phyloP scores from a whole-genome alignment of 1,140 invertebrate genomes.

The Campodea augens region DNA sequence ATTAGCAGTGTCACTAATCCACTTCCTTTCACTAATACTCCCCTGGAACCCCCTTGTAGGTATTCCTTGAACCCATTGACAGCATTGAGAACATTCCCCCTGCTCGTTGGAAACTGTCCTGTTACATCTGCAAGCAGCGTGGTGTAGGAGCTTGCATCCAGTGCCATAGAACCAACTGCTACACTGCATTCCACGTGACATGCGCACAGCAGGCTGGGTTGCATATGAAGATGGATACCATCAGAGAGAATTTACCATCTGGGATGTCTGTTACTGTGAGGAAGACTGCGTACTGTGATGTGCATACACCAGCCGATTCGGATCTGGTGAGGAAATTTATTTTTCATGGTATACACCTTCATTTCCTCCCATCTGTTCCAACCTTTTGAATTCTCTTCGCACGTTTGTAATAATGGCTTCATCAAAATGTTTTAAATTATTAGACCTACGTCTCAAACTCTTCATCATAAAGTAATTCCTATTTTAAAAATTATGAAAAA shows the following conservation, averaged over 20 bases:
- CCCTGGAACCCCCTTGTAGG: conserved; percentile 19
- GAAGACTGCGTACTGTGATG: conserved; percentile 90
- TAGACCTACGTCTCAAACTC: too few species aligned
- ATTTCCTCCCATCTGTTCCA: too few species aligned
- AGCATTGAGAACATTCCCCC: conserved; percentile 88
- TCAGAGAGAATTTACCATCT: conserved; percentile 34
- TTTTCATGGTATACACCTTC: too few species aligned
- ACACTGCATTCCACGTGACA: conserved; percentile 91
- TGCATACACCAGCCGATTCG: conserved; percentile 70
- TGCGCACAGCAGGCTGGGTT: conserved; percentile 93
- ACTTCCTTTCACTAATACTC: too few species aligned
- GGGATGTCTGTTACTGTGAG: conserved; percentile 53
- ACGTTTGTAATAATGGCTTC: too few species aligned
- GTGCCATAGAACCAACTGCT: conserved; percentile 90
- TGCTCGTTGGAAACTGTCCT: conserved; percentile 84
- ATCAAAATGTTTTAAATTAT: too few species aligned
- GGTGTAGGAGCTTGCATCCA: conserved; percentile 93
- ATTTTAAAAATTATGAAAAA: too few species aligned
- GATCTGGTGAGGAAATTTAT: conserved; percentile 18
- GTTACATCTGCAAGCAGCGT: conserved; percentile 90
- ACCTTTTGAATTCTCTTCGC: too few species aligned
- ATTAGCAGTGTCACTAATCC: too few species aligned
- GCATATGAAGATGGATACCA: conserved; percentile 90
- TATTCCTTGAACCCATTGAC: conserved; percentile 93
- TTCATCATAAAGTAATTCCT: too few species aligned